Evolutionary conservation across 2,113 vertebrate genomes (phyloP).

Genomic region (Eleginops maclovinus): DNA sequence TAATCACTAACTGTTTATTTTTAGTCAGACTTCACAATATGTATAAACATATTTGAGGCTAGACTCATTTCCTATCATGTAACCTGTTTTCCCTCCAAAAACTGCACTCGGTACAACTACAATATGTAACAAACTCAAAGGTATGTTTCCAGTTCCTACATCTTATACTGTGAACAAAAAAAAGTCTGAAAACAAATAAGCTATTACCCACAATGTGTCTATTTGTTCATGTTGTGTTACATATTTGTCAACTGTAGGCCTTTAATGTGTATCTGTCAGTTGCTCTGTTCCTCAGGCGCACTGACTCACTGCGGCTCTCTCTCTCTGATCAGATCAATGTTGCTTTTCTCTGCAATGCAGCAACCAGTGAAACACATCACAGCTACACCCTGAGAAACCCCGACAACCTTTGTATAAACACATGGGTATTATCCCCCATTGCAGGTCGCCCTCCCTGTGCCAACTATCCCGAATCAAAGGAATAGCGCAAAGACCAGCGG

Average conservation of each 20-base stretch:
- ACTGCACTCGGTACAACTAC: neutral
- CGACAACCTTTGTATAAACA: slow-evolving; percentile 53
- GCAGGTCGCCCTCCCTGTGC: slow-evolving; percentile 60
- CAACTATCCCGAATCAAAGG: slow-evolving; percentile 58
- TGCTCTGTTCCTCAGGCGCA: slow-evolving; percentile 54
- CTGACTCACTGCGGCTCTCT: slow-evolving; percentile 61
- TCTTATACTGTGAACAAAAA: neutral
- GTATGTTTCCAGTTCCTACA: no score
- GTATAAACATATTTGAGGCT: no score
- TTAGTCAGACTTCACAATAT: neutral
- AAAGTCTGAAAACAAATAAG: neutral
- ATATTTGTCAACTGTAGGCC: slow-evolving; percentile 45
- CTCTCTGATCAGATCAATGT: slow-evolving; percentile 80
- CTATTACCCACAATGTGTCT: slow-evolving; percentile 25
- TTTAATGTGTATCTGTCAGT: slow-evolving; percentile 69
- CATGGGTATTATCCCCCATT: slow-evolving; percentile 46
- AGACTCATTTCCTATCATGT: neutral
- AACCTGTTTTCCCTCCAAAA: neutral
- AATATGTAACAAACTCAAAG: neutral
- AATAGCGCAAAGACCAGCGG: slow-evolving; percentile 35
- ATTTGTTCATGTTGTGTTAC: slow-evolving; percentile 35
- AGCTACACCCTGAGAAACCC: slow-evolving; percentile 61
- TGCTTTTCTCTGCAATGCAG: slow-evolving; percentile 78
- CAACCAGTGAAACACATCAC: slow-evolving; percentile 70
- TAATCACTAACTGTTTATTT: neutral